phyloP scores from a whole-genome alignment of 2,113 vertebrate genomes.

The Mugil cephalus region DNA sequence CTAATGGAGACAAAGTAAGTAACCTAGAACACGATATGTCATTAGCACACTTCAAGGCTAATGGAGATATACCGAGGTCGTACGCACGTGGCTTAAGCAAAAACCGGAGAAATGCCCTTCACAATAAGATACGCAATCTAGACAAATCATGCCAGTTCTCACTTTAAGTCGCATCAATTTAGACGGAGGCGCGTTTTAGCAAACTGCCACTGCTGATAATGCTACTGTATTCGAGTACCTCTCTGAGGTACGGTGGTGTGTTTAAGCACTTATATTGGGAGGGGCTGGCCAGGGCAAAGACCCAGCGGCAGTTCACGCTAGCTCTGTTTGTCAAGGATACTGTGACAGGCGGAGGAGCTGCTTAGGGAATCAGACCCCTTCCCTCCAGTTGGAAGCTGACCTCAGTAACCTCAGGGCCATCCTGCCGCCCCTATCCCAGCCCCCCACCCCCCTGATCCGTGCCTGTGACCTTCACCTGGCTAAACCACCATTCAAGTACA shows the following conservation, averaged over 20 bases:
- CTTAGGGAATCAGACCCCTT: conserved; percentile 25
- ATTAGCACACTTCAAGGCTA: conserved; percentile 70
- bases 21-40: conserved; percentile 62
- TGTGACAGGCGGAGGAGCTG: conserved; percentile 20
- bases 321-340: conserved; percentile 19
- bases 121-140: conserved; percentile 32
- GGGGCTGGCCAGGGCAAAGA: neutral
- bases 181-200: conserved; percentile 31
- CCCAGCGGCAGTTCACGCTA: conserved; percentile 10
- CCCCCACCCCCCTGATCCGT: neutral
- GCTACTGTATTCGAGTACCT: neutral
- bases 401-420: conserved; percentile 4
- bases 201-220: conserved; percentile 31
- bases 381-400: conserved; percentile 24
- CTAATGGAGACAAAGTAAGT: conserved; percentile 82
- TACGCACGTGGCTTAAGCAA: conserved; percentile 41
- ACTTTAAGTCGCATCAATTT: conserved; percentile 35
- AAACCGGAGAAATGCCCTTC: conserved; percentile 53
- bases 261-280: neutral
- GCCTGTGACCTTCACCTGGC: conserved; percentile 36
- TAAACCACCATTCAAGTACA: neutral
- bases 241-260: neutral
- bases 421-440: neutral
- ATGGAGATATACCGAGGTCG: conserved; percentile 70
- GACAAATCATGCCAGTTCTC: conserved; percentile 34